Percentiles rank a stretch among this genome's conserved stretches.
Evolutionary conservation across 2,888 invertebrate genomes (phyloP).

Genomic region (Hemicrepidius hirtus): DNA sequence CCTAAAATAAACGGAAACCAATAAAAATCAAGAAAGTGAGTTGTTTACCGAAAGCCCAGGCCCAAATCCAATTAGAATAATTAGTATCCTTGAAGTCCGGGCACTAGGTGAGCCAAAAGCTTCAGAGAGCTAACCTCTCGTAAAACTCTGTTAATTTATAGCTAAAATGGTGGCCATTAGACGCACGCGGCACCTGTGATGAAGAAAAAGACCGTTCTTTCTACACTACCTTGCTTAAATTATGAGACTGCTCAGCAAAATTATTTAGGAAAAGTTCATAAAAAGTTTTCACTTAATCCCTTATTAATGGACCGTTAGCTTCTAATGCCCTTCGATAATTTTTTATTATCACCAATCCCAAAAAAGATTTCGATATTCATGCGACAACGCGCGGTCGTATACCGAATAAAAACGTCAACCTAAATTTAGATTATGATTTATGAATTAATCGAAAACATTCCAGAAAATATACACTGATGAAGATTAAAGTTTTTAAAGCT

Average conservation of each 20-base stretch:
- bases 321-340: conserved; percentile 37
- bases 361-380: conserved; percentile 30
- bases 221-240: conserved; percentile 45
- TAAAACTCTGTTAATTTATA: conserved; percentile 56
- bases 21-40: conserved; percentile 48
- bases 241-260: conserved; percentile 47
- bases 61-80: conserved; percentile 51
- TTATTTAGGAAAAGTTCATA: conserved; percentile 49
- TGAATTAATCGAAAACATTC: conserved; percentile 20
- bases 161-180: conserved; percentile 52
- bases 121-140: conserved; percentile 48
- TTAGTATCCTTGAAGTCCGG: conserved; percentile 51
- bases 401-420: background rate
- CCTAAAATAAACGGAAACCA: conserved; percentile 42
- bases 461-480: background rate
- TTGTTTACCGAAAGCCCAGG: conserved; percentile 46
- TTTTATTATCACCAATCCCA: conserved; percentile 43
- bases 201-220: conserved; percentile 49
- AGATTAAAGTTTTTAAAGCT: background rate
- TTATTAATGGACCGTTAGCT: conserved; percentile 50
- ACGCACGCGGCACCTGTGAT: conserved; percentile 52
- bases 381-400: conserved; percentile 16
- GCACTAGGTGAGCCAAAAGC: conserved; percentile 44
- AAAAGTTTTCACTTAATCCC: conserved; percentile 47
- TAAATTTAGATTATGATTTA: conserved; percentile 18